phyloP scores from a whole-genome alignment of 2,797 vertebrate species.

The Alca torda region DNA sequence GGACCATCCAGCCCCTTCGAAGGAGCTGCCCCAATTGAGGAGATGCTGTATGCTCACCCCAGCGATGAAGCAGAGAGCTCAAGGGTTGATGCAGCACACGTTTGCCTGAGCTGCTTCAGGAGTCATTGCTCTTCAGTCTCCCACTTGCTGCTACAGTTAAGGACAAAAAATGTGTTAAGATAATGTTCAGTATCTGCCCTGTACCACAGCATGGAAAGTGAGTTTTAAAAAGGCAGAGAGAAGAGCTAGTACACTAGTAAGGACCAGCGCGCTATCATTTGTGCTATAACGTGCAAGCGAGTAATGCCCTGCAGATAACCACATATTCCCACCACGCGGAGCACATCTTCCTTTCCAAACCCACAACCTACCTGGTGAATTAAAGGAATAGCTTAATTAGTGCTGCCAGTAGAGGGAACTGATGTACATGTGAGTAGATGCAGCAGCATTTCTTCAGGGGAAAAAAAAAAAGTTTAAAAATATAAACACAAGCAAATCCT shows the following conservation, averaged over 20 bases:
- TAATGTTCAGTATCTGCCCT: not conserved
- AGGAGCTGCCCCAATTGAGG: not conserved
- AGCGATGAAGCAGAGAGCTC: not conserved
- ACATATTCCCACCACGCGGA: not conserved
- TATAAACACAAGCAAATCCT: not conserved
- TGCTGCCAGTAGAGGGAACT: constrained; percentile 65
- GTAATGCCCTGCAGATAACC: not conserved
- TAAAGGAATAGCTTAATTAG: constrained; percentile 57
- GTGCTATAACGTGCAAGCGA: accelerated
- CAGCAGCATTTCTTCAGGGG: not conserved
- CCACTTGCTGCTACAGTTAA: not conserved
- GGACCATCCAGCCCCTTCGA: not conserved
- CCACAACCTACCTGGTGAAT: not conserved
- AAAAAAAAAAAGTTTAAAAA: not conserved
- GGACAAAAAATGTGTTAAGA: not conserved
- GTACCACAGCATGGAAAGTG: not conserved
- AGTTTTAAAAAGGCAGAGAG: not conserved
- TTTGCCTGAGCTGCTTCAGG: not conserved
- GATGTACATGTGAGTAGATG: constrained; percentile 58
- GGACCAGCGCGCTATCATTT: not conserved
- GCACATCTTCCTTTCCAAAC: not conserved
- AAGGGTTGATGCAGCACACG: not conserved
- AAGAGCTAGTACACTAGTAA: not conserved
- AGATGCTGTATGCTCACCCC: not conserved
- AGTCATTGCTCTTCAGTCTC: not conserved